Percentiles rank a stretch among this genome's conserved stretches.
Conservation (phyloP, 2,888 invertebrate genomes). For the Tetropium fuscum region DNA sequence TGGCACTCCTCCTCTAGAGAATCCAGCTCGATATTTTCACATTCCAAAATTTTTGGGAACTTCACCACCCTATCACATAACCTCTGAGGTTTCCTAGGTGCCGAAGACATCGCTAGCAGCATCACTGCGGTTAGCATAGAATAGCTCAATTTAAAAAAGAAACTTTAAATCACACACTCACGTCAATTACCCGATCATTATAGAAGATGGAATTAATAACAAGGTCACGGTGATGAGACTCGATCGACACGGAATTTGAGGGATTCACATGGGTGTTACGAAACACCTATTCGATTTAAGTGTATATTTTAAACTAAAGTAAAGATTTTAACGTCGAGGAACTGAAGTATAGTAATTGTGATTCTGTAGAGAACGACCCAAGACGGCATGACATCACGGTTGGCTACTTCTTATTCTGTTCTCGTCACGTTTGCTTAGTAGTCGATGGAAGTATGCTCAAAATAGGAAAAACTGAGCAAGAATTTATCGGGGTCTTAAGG, state of each 20-base stretch:
- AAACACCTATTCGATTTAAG: conserved; percentile 19
- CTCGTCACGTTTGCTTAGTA: conserved; percentile 51
- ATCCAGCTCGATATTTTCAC: conserved; percentile 63
- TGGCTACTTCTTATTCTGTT: conserved; percentile 60
- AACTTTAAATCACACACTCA: neutral
- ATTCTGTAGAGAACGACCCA: conserved; percentile 60
- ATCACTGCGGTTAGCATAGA: conserved; percentile 36
- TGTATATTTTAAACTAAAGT: conserved; percentile 35
- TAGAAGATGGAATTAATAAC: no score
- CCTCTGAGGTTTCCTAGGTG: conserved; percentile 56
- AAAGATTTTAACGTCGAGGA: conserved; percentile 31
- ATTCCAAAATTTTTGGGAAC: conserved; percentile 52
- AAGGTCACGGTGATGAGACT: no score
- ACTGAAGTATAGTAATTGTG: conserved; percentile 56
- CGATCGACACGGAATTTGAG: neutral
- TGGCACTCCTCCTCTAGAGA: conserved; percentile 58
- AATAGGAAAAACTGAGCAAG: conserved; percentile 39
- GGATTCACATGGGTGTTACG: conserved; percentile 9
- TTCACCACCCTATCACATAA: conserved; percentile 52
- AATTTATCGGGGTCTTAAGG: no score
- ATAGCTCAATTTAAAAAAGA: conserved; percentile 20
- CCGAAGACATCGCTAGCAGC: conserved; percentile 54
- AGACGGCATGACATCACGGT: conserved; percentile 65
- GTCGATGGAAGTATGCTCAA: conserved; percentile 48
- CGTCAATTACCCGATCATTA: neutral